Conservation (phyloP, 2,113 vertebrate species). For the Malaclemys terrapin region DNA sequence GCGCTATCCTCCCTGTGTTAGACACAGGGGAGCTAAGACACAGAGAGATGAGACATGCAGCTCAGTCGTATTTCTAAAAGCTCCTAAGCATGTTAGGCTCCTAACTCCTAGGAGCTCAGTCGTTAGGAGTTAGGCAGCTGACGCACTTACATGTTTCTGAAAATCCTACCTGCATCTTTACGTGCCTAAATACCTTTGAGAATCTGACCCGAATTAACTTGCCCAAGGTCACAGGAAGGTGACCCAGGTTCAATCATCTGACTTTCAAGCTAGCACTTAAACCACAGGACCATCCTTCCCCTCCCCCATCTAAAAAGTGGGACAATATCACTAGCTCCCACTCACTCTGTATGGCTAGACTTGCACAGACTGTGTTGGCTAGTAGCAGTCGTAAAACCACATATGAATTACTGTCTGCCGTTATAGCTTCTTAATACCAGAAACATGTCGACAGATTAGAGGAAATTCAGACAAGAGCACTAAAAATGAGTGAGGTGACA, state of each 20-base stretch:
- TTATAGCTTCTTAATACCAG: background rate
- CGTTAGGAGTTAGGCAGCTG: background rate
- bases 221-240: background rate
- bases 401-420: background rate
- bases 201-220: background rate
- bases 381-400: rapidly evolving
- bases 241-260: background rate
- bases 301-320: background rate
- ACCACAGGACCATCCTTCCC: background rate
- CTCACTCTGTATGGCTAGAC: background rate
- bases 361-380: rapidly evolving
- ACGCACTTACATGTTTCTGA: background rate
- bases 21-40: background rate
- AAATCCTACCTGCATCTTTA: background rate
- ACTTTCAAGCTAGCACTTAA: background rate
- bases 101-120: background rate
- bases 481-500: background rate
- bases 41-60: background rate
- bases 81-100: background rate
- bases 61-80: background rate
- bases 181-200: background rate
- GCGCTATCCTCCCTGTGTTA: background rate
- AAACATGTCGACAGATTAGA: background rate
- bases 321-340: background rate
- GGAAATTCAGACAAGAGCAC: background rate